Base-by-base conservation (phyloP, 2,888 invertebrate genomes). In the Nephrotoma appendiculata region DNA sequence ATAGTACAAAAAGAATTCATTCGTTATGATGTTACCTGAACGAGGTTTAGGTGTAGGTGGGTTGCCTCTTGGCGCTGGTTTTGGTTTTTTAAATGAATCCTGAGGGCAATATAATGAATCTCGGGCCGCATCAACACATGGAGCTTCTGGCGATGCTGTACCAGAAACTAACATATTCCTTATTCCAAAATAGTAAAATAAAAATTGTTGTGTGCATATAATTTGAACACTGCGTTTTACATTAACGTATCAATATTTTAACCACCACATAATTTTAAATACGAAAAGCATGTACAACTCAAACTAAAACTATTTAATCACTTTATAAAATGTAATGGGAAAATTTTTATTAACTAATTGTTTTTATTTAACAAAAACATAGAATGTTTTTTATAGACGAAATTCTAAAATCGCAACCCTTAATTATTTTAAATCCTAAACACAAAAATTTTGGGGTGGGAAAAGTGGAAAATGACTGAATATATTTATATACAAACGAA, bases 41-140 rank as follows among this genome's bases (percentile, higher is more conserved):
- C 92, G 90, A 85, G 92, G 92, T 88, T 91, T 92, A 87, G 91
- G 91, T 87, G 91, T 91, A 88, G 92, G 92, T 88, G 90, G 90
- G 88, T 89, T 89, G 88, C 88, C 89, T 87, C 91, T 90, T 87
- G 91, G 91, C 87, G 91, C 91, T 87, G 91, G 90, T 88, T 90
- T 90, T 88, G 91, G 91, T 43, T 88, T 44, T 87, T 90, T 89
- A 85, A 86, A 90, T 19, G 90, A 90, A 41, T 86, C 90, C 87
- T 89, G 89, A 88, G 90, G 89, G 88, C 92, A 92, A 88, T 90
- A 91, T 86, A 89, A 89, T 87, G 91, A 90, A 89, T 91, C 91
- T 87, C 92, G 90, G 88, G 91, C 92, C 88, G 91, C 90, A 90
- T 92, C 92, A 87, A 91, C 91, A 87, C 89, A 89, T 87, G 89